A percentile compares a stretch with the other conserved stretches of the same genome.
These are phyloP conservation scores for Drepana falcataria DNA, from an alignment of 2,888 invertebrate species.

Conservation along the genomic window DNA sequence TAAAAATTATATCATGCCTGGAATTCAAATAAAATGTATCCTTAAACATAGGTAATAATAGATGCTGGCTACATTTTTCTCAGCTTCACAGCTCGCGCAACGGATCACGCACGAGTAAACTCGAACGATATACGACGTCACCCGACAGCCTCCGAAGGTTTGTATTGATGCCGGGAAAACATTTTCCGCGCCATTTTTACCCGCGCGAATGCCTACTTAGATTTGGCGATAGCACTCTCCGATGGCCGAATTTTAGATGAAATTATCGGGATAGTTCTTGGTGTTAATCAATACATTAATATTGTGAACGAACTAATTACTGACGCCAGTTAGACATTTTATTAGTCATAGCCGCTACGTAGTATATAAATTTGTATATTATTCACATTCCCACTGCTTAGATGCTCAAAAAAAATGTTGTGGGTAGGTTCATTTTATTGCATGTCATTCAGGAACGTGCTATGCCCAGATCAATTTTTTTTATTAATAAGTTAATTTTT, in stretches of 20 bases:
- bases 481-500: no score
- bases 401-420: no score
- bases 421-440: no score
- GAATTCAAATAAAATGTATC: not conserved
- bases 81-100: constrained; percentile 47
- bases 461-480: no score
- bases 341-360: no score
- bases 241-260: constrained; percentile 33
- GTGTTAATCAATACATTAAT: not conserved
- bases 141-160: constrained; percentile 46
- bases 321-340: no score
- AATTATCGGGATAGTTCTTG: no score
- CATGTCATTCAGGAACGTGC: no score
- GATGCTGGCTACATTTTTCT: constrained; percentile 33
- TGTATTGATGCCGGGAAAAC: constrained; percentile 71
- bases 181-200: constrained; percentile 71
- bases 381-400: no score
- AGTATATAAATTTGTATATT: no score
- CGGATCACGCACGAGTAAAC: constrained; percentile 37
- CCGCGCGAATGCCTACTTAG: constrained; percentile 40
- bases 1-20: no score
- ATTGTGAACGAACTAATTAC: not conserved
- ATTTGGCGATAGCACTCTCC: constrained; percentile 44
- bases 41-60: not conserved
- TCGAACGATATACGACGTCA: constrained; percentile 29